These are phyloP conservation scores for Dermatemys mawii DNA, from an alignment of 2,113 vertebrate species.

Conservation along the genomic window DNA sequence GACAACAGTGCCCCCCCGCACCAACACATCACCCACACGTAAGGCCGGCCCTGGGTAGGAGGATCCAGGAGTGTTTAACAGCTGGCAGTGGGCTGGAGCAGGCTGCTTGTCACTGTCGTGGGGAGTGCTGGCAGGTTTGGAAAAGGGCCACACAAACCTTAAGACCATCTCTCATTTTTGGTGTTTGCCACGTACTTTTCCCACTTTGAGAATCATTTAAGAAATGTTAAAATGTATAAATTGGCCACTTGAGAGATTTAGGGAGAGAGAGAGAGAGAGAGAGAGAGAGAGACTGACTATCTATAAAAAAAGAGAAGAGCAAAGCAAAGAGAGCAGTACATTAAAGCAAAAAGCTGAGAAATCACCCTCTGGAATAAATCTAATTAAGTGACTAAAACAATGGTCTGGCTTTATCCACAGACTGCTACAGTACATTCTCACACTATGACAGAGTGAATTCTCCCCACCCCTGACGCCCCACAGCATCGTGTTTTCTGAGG, in stretches of 20 bases:
- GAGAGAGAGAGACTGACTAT: background rate
- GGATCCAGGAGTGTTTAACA: background rate
- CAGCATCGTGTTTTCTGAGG: background rate
- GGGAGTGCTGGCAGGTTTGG: background rate
- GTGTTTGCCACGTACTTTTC: background rate
- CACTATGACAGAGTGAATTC: background rate
- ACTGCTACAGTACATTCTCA: background rate
- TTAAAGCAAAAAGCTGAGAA: background rate
- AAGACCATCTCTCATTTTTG: background rate
- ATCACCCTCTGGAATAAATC: conserved; percentile 1
- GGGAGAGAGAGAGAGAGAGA: background rate
- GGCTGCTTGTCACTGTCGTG: background rate
- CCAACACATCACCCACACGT: background rate
- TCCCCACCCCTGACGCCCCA: background rate
- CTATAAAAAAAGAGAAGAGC: background rate
- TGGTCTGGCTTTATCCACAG: background rate
- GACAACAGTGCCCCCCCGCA: background rate
- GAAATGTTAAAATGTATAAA: background rate
- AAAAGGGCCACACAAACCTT: background rate
- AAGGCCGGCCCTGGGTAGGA: background rate
- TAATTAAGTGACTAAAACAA: conserved; percentile 31
- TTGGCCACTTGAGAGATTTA: background rate
- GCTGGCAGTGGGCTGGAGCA: background rate
- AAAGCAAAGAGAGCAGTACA: background rate
- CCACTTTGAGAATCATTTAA: background rate